Percentiles rank a stretch among this genome's conserved stretches.
phyloP scores from a whole-genome alignment of 2,113 vertebrate species.

The Ochotona princeps region DNA sequence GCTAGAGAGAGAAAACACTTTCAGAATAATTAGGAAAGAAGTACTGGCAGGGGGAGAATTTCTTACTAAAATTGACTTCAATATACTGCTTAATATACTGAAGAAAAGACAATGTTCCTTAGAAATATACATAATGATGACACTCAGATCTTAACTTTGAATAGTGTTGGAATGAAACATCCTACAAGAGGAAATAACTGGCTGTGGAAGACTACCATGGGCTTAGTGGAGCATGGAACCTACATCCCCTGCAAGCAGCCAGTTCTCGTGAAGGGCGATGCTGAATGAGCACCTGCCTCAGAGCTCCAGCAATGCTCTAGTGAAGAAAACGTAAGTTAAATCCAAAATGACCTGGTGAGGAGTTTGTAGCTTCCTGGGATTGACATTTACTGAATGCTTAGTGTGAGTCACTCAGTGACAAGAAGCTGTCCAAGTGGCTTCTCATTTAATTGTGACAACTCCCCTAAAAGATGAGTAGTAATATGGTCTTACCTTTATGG shows the following conservation, averaged over 20 bases:
- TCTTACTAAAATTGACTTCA: constrained; percentile 1
- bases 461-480: not conserved
- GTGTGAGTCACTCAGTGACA: not conserved
- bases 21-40: not conserved
- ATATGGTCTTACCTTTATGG: not conserved
- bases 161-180: not conserved
- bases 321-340: not conserved
- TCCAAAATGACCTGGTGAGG: not conserved
- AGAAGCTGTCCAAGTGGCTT: not conserved
- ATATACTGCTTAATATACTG: constrained; percentile 30
- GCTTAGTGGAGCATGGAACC: not conserved
- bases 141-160: not conserved
- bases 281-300: not conserved
- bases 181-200: not conserved
- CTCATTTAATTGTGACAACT: not conserved
- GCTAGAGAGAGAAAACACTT: not conserved
- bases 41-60: not conserved
- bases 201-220: not conserved
- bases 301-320: not conserved
- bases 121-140: not conserved
- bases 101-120: not conserved
- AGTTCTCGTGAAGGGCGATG: not conserved
- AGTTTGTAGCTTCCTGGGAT: not conserved
- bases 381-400: not conserved
- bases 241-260: too few relatives aligned